phyloP scores from a whole-genome alignment of 64 coral and sea anemone genomes.

The Platygyra sinensis region DNA sequence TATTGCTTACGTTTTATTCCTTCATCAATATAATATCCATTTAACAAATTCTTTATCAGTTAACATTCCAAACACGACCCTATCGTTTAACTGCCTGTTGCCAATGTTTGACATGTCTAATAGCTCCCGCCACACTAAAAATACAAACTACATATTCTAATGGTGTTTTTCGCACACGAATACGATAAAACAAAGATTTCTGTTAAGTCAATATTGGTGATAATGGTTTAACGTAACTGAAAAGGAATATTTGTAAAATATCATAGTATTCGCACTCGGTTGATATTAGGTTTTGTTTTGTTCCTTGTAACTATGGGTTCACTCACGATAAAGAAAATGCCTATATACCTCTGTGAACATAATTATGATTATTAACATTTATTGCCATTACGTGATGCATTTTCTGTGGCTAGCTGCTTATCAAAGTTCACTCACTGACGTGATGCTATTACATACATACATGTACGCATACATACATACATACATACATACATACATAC shows the following conservation, averaged over 20 bases:
- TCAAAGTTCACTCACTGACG: no score
- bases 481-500: no score
- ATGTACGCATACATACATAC: no score
- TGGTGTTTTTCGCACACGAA: no score
- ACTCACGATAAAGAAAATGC: background rate
- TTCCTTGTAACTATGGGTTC: background rate
- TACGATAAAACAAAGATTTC: background rate
- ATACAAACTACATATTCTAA: no score
- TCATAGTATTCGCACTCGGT: background rate
- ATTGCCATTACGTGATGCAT: background rate
- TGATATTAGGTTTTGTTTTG: background rate
- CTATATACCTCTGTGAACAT: background rate
- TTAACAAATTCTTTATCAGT: background rate
- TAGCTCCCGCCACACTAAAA: no score
- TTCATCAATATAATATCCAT: background rate
- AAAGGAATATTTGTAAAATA: background rate
- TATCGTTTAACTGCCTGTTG: background rate
- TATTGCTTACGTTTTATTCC: background rate
- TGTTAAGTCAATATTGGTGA: background rate
- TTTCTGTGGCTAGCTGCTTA: background rate
- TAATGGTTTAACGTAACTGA: background rate
- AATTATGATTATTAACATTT: background rate
- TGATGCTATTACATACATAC: no score
- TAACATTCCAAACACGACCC: background rate
- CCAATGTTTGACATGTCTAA: no score